A percentile compares a stretch with the other conserved stretches of the same genome.
These are phyloP conservation scores for Monarcha castaneiventris DNA, from an alignment of 2,113 vertebrate genomes.

Conservation along the genomic window DNA sequence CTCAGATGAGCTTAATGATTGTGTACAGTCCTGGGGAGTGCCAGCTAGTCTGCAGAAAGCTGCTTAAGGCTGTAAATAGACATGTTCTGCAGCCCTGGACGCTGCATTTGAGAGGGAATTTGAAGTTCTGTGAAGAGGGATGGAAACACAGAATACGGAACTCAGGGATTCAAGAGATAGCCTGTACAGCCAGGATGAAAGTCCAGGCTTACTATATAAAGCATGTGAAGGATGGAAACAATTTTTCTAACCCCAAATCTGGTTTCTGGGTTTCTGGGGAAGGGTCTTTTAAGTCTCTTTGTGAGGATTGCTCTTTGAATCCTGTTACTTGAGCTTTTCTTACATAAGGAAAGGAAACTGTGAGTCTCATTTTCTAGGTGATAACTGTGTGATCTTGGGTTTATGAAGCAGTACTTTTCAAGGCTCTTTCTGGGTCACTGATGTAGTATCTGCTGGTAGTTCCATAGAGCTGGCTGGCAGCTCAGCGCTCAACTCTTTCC, in stretches of 20 bases:
- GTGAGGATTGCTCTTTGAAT: background rate
- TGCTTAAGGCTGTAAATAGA: background rate
- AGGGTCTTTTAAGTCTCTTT: background rate
- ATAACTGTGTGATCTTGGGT: background rate
- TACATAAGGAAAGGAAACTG: background rate
- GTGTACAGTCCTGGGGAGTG: background rate
- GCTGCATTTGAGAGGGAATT: background rate
- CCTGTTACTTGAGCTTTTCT: background rate
- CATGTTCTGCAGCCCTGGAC: background rate
- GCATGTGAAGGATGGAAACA: background rate
- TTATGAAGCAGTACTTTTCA: background rate
- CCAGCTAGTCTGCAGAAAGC: background rate
- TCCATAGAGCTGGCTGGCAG: background rate
- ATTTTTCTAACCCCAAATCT: background rate
- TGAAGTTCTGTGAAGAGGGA: background rate
- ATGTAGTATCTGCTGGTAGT: background rate
- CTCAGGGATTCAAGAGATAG: background rate
- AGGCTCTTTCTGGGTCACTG: background rate
- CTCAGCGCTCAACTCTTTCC: background rate
- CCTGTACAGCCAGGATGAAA: background rate
- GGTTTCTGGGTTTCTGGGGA: slow-evolving; percentile 19
- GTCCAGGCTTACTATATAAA: background rate
- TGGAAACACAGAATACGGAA: background rate
- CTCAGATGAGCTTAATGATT: background rate
- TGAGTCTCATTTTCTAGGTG: background rate